These are phyloP conservation scores for Pachypsylla venusta DNA, from an alignment of 1,140 invertebrate genomes.

Conservation along the genomic window DNA sequence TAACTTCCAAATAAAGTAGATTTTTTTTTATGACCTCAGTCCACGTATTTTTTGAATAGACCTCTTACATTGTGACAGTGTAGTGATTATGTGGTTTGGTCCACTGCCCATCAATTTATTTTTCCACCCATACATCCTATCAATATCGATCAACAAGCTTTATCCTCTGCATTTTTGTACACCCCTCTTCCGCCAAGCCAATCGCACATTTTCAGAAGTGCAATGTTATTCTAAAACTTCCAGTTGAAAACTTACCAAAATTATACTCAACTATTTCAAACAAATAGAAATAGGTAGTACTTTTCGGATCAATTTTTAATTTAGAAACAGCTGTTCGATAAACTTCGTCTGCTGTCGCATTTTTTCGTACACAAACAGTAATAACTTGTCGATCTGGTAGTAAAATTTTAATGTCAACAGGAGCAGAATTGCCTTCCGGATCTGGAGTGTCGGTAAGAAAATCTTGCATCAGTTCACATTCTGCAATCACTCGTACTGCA, in stretches of 20 bases:
- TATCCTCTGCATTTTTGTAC: too few relatives aligned
- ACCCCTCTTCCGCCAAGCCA: too few relatives aligned
- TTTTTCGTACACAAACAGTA: slow-evolving; percentile 79
- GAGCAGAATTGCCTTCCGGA: slow-evolving; percentile 44
- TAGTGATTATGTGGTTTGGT: too few relatives aligned
- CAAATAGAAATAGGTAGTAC: slow-evolving; percentile 84
- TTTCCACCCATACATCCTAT: too few relatives aligned
- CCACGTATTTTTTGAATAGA: too few relatives aligned
- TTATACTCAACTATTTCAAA: slow-evolving; percentile 97
- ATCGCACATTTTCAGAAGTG: too few relatives aligned
- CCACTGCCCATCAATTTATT: too few relatives aligned
- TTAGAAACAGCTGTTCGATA: slow-evolving; percentile 79
- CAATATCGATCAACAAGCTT: too few relatives aligned
- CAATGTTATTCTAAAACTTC: too few relatives aligned
- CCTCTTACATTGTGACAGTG: too few relatives aligned
- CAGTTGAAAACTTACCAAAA: slow-evolving; percentile 50
- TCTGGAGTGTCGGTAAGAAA: slow-evolving; percentile 88
- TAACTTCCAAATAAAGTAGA: too few relatives aligned
- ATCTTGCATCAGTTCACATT: slow-evolving; percentile 93
- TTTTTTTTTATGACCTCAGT: too few relatives aligned
- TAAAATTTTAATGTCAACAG: slow-evolving; percentile 83
- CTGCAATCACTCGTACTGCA: slow-evolving; percentile 92
- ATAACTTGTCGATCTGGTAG: slow-evolving; percentile 63
- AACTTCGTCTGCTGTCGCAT: slow-evolving; percentile 78
- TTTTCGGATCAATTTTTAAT: slow-evolving; percentile 56